A percentile compares a stretch with the other conserved stretches of the same genome.
These are phyloP conservation scores for Drosophila birchii DNA, from an alignment of 2,888 invertebrate genomes.

Conservation along the genomic window DNA sequence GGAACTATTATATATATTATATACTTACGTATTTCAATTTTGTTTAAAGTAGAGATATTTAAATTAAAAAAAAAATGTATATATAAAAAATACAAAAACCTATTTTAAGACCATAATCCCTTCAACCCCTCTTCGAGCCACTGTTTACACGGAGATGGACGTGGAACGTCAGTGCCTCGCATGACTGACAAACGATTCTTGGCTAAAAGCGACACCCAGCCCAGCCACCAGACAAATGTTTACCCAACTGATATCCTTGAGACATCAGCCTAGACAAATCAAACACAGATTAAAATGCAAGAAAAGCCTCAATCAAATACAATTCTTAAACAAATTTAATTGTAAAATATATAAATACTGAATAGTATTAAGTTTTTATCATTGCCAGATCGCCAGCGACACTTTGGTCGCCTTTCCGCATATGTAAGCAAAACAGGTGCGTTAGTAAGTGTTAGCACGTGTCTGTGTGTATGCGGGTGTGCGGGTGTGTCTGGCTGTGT, in stretches of 20 bases:
- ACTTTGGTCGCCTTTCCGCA: constrained; percentile 41
- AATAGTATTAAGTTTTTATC: not conserved
- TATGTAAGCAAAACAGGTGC: constrained; percentile 32
- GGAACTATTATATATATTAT: not conserved
- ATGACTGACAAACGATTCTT: constrained; percentile 49
- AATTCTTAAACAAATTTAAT: not conserved
- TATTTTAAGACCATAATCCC: not conserved
- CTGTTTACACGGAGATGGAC: constrained; percentile 42
- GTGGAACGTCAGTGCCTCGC: constrained; percentile 46
- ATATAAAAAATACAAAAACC: too few relatives aligned
- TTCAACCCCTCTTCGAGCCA: not conserved
- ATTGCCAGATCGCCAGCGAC: constrained; percentile 1
- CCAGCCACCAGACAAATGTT: constrained; percentile 60
- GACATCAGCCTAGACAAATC: not conserved
- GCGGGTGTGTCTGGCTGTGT: constrained; percentile 25
- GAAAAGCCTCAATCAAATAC: not conserved
- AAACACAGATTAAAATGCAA: not conserved
- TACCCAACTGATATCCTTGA: constrained; percentile 1
- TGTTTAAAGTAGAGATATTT: not conserved
- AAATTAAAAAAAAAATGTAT: not conserved
- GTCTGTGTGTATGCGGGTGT: constrained; percentile 25
- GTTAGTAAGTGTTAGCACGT: constrained; percentile 36
- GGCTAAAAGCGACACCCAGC: constrained; percentile 20
- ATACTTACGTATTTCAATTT: not conserved
- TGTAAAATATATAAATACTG: not conserved